Percentiles rank a stretch among this genome's conserved stretches.
These are phyloP conservation scores for Macaria notata DNA, from an alignment of 2,888 invertebrate species.

Conservation along the genomic window DNA sequence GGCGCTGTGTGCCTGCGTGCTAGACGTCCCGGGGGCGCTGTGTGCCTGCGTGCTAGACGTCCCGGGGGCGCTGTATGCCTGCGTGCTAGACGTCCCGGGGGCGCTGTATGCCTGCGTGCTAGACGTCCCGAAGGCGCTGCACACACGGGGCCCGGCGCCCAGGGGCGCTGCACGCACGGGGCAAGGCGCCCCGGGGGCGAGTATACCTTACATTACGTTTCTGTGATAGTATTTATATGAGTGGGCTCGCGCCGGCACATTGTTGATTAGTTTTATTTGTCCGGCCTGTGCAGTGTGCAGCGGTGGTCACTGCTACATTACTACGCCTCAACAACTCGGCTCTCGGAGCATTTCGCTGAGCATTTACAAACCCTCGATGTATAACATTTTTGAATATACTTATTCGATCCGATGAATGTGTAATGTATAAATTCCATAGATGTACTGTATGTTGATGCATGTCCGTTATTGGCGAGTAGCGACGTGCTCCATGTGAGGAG, in stretches of 20 bases:
- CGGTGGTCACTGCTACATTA: slow-evolving; percentile 48
- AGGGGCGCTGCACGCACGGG: background rate
- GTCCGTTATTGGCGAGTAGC: slow-evolving; percentile 61
- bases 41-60: too few species aligned
- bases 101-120: too few species aligned
- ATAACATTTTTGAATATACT: slow-evolving; percentile 33
- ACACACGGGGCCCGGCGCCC: too few species aligned
- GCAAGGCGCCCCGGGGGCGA: too few species aligned
- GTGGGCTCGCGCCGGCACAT: slow-evolving; percentile 34
- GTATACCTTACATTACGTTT: slow-evolving; percentile 20
- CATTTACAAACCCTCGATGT: slow-evolving; percentile 50
- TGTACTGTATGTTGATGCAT: slow-evolving; percentile 56
- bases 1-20: too few species aligned
- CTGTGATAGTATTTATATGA: slow-evolving; percentile 31
- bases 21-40: too few species aligned
- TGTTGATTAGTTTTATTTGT: slow-evolving; percentile 70
- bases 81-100: too few species aligned
- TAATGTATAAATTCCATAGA: slow-evolving; percentile 58
- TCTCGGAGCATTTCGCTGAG: slow-evolving; percentile 60
- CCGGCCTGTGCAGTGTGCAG: background rate
- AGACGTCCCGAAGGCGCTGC: too few species aligned
- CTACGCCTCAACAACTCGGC: slow-evolving; percentile 32
- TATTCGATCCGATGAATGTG: slow-evolving; percentile 38
- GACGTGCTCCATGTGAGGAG: slow-evolving; percentile 52
- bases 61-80: too few species aligned